Percentiles rank a stretch among this genome's conserved stretches.
These are phyloP conservation scores for Hybos culiciformis DNA, from an alignment of 2,888 invertebrate genomes.

Conservation along the genomic window DNA sequence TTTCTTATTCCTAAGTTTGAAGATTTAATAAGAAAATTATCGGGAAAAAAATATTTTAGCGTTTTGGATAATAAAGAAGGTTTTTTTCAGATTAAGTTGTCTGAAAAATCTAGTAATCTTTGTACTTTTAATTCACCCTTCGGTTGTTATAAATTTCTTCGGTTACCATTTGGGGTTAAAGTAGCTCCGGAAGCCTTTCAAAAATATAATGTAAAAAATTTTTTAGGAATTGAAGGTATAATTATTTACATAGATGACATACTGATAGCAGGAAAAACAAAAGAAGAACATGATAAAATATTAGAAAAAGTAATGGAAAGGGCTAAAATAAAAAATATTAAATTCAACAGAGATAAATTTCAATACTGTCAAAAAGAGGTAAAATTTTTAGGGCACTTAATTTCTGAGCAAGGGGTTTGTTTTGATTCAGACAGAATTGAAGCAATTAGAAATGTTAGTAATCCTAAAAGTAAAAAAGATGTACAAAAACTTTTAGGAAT, in stretches of 20 bases:
- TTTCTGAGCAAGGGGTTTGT: constrained; percentile 9
- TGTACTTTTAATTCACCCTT: neutral
- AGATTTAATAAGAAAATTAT: constrained; percentile 13
- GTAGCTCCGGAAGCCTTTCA: constrained; percentile 19
- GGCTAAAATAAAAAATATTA: constrained; percentile 18
- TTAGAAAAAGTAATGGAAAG: constrained; percentile 17
- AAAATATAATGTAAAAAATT: constrained; percentile 15
- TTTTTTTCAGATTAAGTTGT: neutral
- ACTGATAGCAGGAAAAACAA: constrained; percentile 9
- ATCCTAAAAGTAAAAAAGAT: constrained; percentile 8
- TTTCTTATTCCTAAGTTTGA: constrained; percentile 17
- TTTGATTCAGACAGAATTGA: constrained; percentile 8
- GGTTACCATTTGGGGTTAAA: constrained; percentile 12
- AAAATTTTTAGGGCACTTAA: too few relatives aligned
- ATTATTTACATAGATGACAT: constrained; percentile 24
- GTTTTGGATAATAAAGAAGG: constrained; percentile 3
- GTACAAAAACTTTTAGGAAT: constrained; percentile 11
- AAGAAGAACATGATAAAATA: constrained; percentile 16
- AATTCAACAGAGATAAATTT: constrained; percentile 19
- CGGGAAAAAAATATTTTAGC: constrained; percentile 15
- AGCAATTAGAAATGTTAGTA: constrained; percentile 6
- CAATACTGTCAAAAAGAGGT: constrained; percentile 11
- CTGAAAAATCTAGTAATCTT: neutral
- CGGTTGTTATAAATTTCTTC: neutral
- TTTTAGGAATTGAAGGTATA: constrained; percentile 18